A percentile compares a stretch with the other conserved stretches of the same genome.
Conservation (phyloP, 2,888 invertebrate genomes). For the Cinara cedri region DNA sequence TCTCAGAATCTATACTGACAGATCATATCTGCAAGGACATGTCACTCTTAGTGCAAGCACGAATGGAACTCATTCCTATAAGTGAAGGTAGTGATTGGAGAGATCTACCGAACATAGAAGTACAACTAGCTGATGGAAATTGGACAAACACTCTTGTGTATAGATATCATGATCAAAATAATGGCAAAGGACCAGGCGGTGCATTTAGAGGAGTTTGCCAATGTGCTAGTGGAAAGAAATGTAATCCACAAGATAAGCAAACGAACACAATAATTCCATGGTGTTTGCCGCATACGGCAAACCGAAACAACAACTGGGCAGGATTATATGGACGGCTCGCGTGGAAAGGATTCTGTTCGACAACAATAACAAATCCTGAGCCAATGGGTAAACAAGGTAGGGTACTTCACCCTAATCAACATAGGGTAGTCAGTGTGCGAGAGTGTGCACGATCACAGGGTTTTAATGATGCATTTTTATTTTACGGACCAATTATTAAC, state of each 20-base stretch:
- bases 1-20: slow-evolving; percentile 62
- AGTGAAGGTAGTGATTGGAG: slow-evolving; percentile 83
- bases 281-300: slow-evolving; percentile 86
- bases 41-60: slow-evolving; percentile 78
- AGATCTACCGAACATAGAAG: slow-evolving; percentile 79
- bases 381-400: slow-evolving; percentile 91
- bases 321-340: slow-evolving; percentile 81
- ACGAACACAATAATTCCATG: slow-evolving; percentile 85
- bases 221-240: slow-evolving; percentile 72
- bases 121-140: slow-evolving; percentile 74
- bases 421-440: slow-evolving; percentile 82
- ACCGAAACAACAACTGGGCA: slow-evolving; percentile 85
- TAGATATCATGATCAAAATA: slow-evolving; percentile 66
- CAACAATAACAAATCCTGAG: slow-evolving; percentile 84
- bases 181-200: slow-evolving; percentile 65
- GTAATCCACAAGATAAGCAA: slow-evolving; percentile 76
- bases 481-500: slow-evolving; percentile 77
- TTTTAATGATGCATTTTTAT: slow-evolving; percentile 78
- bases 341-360: slow-evolving; percentile 85
- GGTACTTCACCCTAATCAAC: slow-evolving; percentile 80
- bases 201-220: slow-evolving; percentile 76
- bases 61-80: slow-evolving; percentile 77
- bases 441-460: slow-evolving; percentile 89
- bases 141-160: slow-evolving; percentile 70
- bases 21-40: slow-evolving; percentile 87